Evolutionary conservation across 37 sponge, comb jelly and placozoan genomes (phyloP).

Genomic region (Agelas oroides): DNA sequence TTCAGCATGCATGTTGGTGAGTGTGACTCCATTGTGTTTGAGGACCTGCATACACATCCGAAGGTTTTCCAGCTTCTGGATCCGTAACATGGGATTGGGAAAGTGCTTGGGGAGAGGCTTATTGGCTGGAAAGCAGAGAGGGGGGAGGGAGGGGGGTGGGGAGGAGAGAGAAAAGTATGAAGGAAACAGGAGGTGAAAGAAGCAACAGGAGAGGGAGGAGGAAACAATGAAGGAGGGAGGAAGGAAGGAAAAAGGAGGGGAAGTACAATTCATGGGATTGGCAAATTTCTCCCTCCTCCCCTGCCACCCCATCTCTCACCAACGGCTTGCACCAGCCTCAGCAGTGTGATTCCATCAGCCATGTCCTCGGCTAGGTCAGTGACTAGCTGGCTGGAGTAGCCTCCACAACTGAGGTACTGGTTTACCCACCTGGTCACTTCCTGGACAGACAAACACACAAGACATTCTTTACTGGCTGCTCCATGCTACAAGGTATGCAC

Average conservation of each 20-base stretch:
- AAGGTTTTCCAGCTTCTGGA: constrained; percentile 69
- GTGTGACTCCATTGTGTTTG: constrained; percentile 19
- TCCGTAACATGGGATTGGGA: constrained; percentile 41
- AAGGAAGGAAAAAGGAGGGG: too few relatives aligned
- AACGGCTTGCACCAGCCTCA: constrained; percentile 42
- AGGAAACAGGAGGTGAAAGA: neutral
- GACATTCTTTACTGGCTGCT: neutral
- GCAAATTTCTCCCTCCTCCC: too few relatives aligned
- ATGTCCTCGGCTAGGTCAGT: constrained; percentile 65
- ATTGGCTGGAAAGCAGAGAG: constrained; percentile 33
- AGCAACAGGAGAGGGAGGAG: neutral
- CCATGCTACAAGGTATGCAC: neutral
- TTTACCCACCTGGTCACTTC: constrained; percentile 66
- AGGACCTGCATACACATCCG: constrained; percentile 55
- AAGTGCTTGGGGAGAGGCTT: constrained; percentile 52
- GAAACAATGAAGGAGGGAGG: too few relatives aligned
- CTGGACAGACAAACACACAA: constrained; percentile 21
- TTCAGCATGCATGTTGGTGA: constrained; percentile 62
- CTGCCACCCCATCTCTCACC: too few relatives aligned
- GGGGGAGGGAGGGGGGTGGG: neutral
- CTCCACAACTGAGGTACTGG: constrained; percentile 28
- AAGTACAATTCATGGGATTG: too few relatives aligned
- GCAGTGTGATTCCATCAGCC: constrained; percentile 72
- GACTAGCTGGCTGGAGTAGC: constrained; percentile 39
- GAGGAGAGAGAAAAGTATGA: neutral